phyloP scores from a whole-genome alignment of 2,797 vertebrate genomes.

The Taeniopygia guttata region DNA sequence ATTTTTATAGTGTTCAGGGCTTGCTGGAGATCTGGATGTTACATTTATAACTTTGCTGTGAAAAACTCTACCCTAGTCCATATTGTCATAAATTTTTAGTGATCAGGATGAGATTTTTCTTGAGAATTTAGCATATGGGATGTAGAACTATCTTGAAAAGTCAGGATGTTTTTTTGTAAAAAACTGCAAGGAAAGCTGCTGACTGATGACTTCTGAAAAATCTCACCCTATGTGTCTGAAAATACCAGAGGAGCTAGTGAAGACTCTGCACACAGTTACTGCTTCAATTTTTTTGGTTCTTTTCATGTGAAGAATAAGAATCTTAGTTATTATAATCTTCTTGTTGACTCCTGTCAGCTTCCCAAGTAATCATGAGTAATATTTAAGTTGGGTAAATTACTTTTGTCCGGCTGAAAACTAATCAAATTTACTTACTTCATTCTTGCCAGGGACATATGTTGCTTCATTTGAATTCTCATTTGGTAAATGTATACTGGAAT shows the following conservation, averaged over 20 bases:
- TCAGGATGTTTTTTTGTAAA: not conserved
- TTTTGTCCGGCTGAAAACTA: not conserved
- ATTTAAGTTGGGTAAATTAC: not conserved
- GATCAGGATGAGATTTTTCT: constrained; percentile 32
- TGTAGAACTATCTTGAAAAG: constrained; percentile 22
- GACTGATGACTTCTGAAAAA: constrained; percentile 29
- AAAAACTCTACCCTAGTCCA: constrained; percentile 26
- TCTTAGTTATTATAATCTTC: not conserved
- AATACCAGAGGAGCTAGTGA: constrained; percentile 1
- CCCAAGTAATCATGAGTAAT: not conserved
- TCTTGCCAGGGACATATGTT: not conserved
- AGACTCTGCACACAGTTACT: not conserved
- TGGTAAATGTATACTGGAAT: not conserved
- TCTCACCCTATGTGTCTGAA: not conserved
- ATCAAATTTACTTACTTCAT: not conserved
- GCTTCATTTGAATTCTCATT: constrained; percentile 15
- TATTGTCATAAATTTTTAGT: constrained; percentile 56
- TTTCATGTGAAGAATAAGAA: not conserved
- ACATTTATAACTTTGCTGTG: constrained; percentile 18
- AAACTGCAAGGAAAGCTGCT: constrained; percentile 26
- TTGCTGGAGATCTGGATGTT: constrained; percentile 41
- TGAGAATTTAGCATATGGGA: constrained; percentile 28
- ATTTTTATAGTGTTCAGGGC: not conserved
- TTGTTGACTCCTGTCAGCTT: not conserved
- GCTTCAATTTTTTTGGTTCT: not conserved